Evolutionary conservation across 2,888 invertebrate species (phyloP).

Genomic region (Drosophila anomalata): DNA sequence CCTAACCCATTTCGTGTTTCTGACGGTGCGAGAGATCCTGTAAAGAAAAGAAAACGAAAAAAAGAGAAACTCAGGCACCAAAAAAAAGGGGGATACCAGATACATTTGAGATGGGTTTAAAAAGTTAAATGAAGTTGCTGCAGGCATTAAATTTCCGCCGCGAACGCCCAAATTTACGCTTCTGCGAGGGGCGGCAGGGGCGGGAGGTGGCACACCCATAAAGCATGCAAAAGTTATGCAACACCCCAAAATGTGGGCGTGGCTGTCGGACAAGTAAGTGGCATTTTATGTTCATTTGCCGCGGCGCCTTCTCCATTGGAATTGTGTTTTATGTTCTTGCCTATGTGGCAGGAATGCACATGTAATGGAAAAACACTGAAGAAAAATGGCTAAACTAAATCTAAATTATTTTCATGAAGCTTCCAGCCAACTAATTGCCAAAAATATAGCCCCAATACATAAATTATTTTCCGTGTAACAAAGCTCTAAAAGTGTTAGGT

Average conservation of each 20-base stretch:
- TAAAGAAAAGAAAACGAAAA: background rate
- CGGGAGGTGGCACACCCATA: constrained; percentile 61
- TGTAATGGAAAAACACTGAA: constrained; percentile 2
- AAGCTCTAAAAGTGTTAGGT: background rate
- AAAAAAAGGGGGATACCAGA: constrained; percentile 30
- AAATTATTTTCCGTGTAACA: background rate
- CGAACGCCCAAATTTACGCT: constrained; percentile 30
- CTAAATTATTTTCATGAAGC: background rate
- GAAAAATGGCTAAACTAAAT: background rate
- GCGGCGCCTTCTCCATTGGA: constrained; percentile 46
- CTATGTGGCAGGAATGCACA: constrained; percentile 59
- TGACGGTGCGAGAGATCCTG: constrained; percentile 44
- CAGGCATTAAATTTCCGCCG: constrained; percentile 69
- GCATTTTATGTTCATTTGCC: constrained; percentile 77
- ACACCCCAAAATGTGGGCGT: constrained; percentile 34
- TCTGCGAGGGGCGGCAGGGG: background rate
- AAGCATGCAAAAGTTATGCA: constrained; percentile 58
- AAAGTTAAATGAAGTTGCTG: constrained; percentile 76
- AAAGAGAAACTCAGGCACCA: constrained; percentile 4
- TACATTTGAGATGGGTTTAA: constrained; percentile 68
- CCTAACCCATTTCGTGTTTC: constrained; percentile 39
- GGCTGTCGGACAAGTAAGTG: constrained; percentile 66
- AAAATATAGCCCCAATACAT: background rate
- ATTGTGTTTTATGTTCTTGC: constrained; percentile 72
- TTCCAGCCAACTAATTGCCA: background rate